Percentiles rank a stretch among this genome's conserved stretches.
phyloP scores from a whole-genome alignment of 92 coral and sea anemone species.

The Zoanthus solanderi region DNA sequence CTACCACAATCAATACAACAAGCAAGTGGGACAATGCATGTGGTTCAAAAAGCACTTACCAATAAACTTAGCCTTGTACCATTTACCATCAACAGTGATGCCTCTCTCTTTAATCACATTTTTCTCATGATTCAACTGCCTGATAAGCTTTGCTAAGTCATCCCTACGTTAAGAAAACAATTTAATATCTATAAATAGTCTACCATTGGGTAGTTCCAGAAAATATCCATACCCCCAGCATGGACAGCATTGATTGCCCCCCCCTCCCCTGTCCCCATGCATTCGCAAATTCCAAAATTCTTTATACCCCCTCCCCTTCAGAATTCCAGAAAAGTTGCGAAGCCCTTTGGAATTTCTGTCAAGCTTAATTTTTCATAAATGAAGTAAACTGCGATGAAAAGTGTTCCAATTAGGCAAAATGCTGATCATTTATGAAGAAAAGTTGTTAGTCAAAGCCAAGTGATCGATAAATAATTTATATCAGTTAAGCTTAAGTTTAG shows the following conservation, averaged over 20 bases:
- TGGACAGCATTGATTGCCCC: neutral
- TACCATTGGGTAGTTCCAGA: neutral
- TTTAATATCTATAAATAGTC: neutral
- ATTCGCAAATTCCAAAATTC: neutral
- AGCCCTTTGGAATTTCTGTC: constrained; percentile 9
- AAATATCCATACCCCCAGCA: too few relatives aligned
- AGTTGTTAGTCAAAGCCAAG: neutral
- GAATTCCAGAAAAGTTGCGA: constrained; percentile 3
- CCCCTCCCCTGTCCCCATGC: neutral
- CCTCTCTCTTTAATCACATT: constrained; percentile 43
- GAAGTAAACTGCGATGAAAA: neutral
- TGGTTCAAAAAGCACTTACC: constrained; percentile 11
- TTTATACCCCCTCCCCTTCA: constrained; percentile 5
- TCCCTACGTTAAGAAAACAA: constrained; percentile 23
- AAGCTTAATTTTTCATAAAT: constrained; percentile 25
- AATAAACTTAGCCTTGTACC: constrained; percentile 24
- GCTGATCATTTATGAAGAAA: constrained; percentile 3
- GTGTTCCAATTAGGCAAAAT: neutral
- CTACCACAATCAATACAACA: neutral
- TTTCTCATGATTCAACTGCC: constrained; percentile 24
- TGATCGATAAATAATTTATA: constrained; percentile 10
- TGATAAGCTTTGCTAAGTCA: constrained; percentile 9
- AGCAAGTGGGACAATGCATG: neutral
- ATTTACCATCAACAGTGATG: constrained; percentile 45
- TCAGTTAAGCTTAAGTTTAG: neutral